Evolutionary conservation across 2,888 invertebrate genomes (phyloP), one percentile per base, ranked within the genome.

Genomic region (Myathropa florea): DNA sequence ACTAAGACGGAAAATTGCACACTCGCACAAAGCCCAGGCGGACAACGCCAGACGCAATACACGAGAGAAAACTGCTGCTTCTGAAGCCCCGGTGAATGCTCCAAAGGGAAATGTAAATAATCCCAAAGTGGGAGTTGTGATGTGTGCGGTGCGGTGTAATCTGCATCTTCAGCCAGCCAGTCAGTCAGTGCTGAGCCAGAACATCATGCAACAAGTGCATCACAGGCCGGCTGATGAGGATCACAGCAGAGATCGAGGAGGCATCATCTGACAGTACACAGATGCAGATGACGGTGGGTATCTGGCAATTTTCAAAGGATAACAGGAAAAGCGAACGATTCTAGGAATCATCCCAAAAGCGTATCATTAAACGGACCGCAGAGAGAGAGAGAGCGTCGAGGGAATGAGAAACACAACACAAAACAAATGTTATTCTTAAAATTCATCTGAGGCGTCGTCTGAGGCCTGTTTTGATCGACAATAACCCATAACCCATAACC

Each of bases 91-190:
- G 65, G 14, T 60, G 57, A 21, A 2, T 57, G 75, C 64, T 68
- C 82, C 77, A 85, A 82, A 85, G 82, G 85, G 85, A 86, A 86
- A 86, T 86, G 86, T 83, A 86, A 86, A 86, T 86, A 86, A 79
- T 86, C 79, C 71, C 65, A 83, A 86, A 86, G 86, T 86, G 86
- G 86, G 82, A 86, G 85, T 82, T 86, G 73, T 77, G 72, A 60
- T 85, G 77, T 85, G 84, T 72, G 81, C 80, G 73, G 83, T 63
- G 72, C 68, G 76, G 76, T 68, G 81, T 77, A 85, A 85, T 85
- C 85, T 85, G 82, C 85, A 85, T 77, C 61, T 18, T 3, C 33
- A 33, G 33, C 64, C 64, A 76, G 26, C 12, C 33, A 33, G 33
- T 70, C 64, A 76, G 26, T 59, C 64, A 72, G 55, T 46, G 18